Conservation (phyloP, 2,888 invertebrate genomes). For the Chironomus tentans region DNA sequence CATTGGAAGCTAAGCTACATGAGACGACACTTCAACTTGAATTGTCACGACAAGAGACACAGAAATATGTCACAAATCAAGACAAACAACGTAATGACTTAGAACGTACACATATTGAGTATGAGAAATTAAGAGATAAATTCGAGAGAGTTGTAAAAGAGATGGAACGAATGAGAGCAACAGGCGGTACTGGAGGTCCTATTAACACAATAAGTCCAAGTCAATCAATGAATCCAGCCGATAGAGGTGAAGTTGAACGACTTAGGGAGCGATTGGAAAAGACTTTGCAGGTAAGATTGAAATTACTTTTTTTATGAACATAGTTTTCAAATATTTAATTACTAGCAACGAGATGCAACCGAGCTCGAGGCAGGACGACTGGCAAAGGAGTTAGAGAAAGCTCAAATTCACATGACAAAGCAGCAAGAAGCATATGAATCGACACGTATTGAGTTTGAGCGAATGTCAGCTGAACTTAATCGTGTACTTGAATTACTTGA, state of each 20-base stretch:
- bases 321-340: constrained; percentile 8
- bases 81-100: constrained; percentile 73
- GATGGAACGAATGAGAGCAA: constrained; percentile 50
- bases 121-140: constrained; percentile 78
- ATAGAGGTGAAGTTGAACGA: constrained; percentile 71
- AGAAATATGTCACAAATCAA: constrained; percentile 62
- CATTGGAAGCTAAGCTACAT: constrained; percentile 66
- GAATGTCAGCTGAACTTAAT: constrained; percentile 71
- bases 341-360: constrained; percentile 59
- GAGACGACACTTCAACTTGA: constrained; percentile 75
- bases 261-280: constrained; percentile 79
- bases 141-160: constrained; percentile 68
- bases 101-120: constrained; percentile 78
- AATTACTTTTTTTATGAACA: not conserved
- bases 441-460: constrained; percentile 74
- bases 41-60: constrained; percentile 66
- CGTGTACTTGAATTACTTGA: constrained; percentile 74
- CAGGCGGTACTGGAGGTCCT: constrained; percentile 41
- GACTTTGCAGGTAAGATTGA: constrained; percentile 54
- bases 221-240: constrained; percentile 45
- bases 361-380: constrained; percentile 77
- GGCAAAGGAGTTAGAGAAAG: constrained; percentile 77
- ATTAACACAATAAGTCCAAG: constrained; percentile 42
- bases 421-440: constrained; percentile 76
- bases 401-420: constrained; percentile 72